Percentiles rank a stretch among this genome's conserved stretches.
These are phyloP conservation scores for Ectemnius continuus DNA, from an alignment of 2,888 invertebrate genomes.

Conservation along the genomic window DNA sequence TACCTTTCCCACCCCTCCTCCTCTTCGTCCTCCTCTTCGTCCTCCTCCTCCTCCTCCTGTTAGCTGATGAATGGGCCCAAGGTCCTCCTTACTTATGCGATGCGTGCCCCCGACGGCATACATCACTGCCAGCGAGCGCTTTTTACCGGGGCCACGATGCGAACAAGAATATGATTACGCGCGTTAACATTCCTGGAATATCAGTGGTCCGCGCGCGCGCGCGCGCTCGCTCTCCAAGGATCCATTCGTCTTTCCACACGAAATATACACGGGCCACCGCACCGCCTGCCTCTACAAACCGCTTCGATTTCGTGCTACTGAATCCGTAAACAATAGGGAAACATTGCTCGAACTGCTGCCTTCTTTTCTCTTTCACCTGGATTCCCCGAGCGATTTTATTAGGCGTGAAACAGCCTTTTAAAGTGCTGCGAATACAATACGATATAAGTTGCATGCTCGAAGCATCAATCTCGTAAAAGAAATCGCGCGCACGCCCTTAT, in stretches of 20 bases:
- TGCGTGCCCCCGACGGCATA: slow-evolving; percentile 71
- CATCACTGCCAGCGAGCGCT: slow-evolving; percentile 72
- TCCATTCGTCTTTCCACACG: slow-evolving; percentile 57
- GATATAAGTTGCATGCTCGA: too few species aligned
- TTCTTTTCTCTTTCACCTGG: background rate
- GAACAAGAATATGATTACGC: slow-evolving; percentile 73
- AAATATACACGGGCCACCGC: slow-evolving; percentile 16
- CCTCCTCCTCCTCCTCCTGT: slow-evolving; percentile 35
- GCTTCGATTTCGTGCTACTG: slow-evolving; percentile 38
- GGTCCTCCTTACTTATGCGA: slow-evolving; percentile 73
- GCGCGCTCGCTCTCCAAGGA: slow-evolving; percentile 51
- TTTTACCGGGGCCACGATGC: slow-evolving; percentile 70
- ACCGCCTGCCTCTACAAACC: too few species aligned
- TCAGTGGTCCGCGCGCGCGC: slow-evolving; percentile 51
- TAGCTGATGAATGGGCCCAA: slow-evolving; percentile 72
- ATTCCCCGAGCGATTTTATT: slow-evolving; percentile 35
- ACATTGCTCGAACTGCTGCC: slow-evolving; percentile 10
- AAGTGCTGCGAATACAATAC: background rate
- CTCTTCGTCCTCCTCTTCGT: too few species aligned
- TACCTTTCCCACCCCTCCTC: slow-evolving; percentile 8
- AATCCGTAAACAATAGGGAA: slow-evolving; percentile 16
- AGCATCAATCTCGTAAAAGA: too few species aligned
- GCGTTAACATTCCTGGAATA: slow-evolving; percentile 74
- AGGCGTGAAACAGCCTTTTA: slow-evolving; percentile 38
- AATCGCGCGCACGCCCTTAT: too few species aligned